phyloP scores from a whole-genome alignment of 1,140 invertebrate genomes.

The Wasmannia auropunctata region DNA sequence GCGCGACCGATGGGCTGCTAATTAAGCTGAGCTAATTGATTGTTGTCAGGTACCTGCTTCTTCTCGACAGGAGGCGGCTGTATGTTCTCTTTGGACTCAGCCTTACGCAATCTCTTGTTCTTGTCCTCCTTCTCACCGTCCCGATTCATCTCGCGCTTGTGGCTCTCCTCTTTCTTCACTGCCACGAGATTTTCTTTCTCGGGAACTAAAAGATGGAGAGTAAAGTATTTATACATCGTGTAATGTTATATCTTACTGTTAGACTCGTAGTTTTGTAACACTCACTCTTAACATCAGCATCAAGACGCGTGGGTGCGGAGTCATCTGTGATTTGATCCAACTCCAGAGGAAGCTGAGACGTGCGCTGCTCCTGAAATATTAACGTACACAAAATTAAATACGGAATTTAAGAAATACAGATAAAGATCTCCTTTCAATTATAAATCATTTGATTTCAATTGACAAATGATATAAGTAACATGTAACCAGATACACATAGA shows the following conservation, averaged over 20 bases:
- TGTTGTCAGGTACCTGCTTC: constrained; percentile 82
- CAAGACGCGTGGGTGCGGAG: constrained; percentile 92
- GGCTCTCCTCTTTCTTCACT: constrained; percentile 82
- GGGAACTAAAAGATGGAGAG: constrained; percentile 74
- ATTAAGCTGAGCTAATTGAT: background rate
- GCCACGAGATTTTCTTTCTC: constrained; percentile 81
- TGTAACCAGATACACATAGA: background rate
- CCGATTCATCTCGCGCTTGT: constrained; percentile 84
- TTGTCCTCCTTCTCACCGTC: constrained; percentile 85
- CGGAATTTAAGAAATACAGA: background rate
- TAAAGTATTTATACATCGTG: background rate
- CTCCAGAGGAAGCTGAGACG: constrained; percentile 93
- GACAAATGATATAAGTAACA: constrained; percentile 32
- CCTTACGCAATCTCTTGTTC: constrained; percentile 84
- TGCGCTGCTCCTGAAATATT: constrained; percentile 91
- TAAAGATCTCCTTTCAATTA: background rate
- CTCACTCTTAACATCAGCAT: constrained; percentile 91
- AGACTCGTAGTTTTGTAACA: constrained; percentile 49
- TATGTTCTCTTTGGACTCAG: constrained; percentile 84
- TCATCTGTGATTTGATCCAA: constrained; percentile 93
- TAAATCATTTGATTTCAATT: background rate
- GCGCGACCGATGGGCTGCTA: background rate
- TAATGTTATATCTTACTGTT: background rate
- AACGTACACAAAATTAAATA: background rate
- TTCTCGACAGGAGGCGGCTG: constrained; percentile 83